These are phyloP conservation scores for Drosophila nasuta DNA, from an alignment of 1,140 invertebrate genomes.

Conservation along the genomic window DNA sequence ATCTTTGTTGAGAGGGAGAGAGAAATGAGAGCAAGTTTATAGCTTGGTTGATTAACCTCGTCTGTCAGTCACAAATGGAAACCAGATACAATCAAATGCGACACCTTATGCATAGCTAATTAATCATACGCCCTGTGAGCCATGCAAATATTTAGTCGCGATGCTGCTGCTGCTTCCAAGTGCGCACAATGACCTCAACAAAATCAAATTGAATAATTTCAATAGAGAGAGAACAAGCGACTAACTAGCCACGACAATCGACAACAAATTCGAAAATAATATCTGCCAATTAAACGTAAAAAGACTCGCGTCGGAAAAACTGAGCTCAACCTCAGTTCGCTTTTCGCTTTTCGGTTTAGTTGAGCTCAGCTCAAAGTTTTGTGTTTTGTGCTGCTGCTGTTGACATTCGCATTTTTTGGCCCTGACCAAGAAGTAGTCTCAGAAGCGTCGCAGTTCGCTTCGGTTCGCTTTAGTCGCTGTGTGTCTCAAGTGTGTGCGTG, in stretches of 20 bases:
- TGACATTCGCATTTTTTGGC: constrained; percentile 76
- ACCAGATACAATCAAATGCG: constrained; percentile 13
- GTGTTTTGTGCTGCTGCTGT: constrained; percentile 42
- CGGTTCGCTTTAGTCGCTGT: constrained; percentile 50
- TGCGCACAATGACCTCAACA: constrained; percentile 63
- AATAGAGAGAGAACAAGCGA: not conserved
- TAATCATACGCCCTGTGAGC: constrained; percentile 71
- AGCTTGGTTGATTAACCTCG: constrained; percentile 49
- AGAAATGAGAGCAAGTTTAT: not conserved
- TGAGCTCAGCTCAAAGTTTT: not conserved
- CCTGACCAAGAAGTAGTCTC: constrained; percentile 78
- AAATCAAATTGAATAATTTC: constrained; percentile 70
- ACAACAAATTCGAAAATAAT: constrained; percentile 73
- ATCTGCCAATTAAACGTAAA: constrained; percentile 66
- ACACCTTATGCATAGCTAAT: constrained; percentile 69
- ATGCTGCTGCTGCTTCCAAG: constrained; percentile 22
- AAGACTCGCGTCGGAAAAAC: constrained; percentile 49
- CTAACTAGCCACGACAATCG: constrained; percentile 29
- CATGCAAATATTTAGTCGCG: constrained; percentile 66
- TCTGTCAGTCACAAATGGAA: constrained; percentile 26
- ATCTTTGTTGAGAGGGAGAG: too few species aligned
- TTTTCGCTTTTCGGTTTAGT: not conserved
- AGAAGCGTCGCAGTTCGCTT: constrained; percentile 52
- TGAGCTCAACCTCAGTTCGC: constrained; percentile 23
- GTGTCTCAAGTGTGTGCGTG: constrained; percentile 4